A percentile compares a stretch with the other conserved stretches of the same genome.
Conservation (phyloP, 1,140 invertebrate genomes). For the Ceratina australensis region DNA sequence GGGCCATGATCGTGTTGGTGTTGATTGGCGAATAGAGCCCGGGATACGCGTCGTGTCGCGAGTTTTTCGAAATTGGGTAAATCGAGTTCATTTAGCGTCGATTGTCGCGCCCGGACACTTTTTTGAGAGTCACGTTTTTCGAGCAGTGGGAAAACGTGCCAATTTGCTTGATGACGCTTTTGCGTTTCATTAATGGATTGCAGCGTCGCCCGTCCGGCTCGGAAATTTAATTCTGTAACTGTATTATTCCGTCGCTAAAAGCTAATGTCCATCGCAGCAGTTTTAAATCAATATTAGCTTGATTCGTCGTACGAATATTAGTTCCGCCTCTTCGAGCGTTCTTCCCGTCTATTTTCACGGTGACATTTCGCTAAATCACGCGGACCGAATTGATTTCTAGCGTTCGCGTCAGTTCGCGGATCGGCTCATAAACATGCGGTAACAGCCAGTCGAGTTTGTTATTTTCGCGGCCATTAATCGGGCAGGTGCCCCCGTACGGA, state of each 20-base stretch:
- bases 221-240: too few relatives aligned
- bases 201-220: too few relatives aligned
- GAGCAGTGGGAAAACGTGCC: not conserved
- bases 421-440: conserved; percentile 28
- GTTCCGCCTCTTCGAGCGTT: too few relatives aligned
- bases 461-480: conserved; percentile 28
- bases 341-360: too few relatives aligned
- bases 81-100: not conserved
- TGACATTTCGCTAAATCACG: too few relatives aligned
- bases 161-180: not conserved
- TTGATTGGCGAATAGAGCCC: too few relatives aligned
- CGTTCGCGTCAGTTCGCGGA: not conserved
- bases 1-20: not conserved
- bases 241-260: too few relatives aligned
- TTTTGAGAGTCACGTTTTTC: not conserved
- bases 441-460: conserved; percentile 17
- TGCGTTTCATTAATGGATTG: too few relatives aligned
- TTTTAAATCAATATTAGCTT: too few relatives aligned
- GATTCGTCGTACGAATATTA: too few relatives aligned
- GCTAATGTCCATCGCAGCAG: too few relatives aligned
- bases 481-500: not conserved
- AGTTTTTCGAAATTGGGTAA: not conserved
- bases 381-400: conserved; percentile 9
- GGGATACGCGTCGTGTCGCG: not conserved
- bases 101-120: not conserved